Evolutionary conservation across 2,113 vertebrate species (phyloP), one percentile per base, ranked within the genome.

Genomic region (Gambusia affinis): DNA sequence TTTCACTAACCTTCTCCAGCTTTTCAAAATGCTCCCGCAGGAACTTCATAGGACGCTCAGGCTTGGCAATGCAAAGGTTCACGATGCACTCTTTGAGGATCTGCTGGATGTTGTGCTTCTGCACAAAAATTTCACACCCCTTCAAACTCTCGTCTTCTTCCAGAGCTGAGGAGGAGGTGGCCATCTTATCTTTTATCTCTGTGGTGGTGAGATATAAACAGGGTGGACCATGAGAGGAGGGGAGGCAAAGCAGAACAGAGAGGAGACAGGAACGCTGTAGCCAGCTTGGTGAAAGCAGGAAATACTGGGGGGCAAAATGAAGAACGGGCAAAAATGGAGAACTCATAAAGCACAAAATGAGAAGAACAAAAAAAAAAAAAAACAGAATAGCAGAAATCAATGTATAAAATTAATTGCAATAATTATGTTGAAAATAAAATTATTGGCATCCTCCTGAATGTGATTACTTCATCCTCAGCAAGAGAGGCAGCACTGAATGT

Each of bases 71-170:
- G 90, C 98, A 99, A 69, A 99, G 95, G 90, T 96, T 98, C 68
- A 99, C 97, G 54, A 99, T 97, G 90, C 98, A 99, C 87, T 98
- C 97, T 90, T 96, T 97, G 78, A 99, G 93, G 85, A 96, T 96
- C 94, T 98, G 97, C 87, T 98, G 98, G 82, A 98, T 95, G 88
- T 97, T 95, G 87, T 98, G 96, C 82, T 96, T 96, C 93, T 98
- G 98, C 84, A 98, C 97, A 0, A 98, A 99, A 61, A 97, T 94
- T 87, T 99, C 98, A 42, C 98, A 99, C 77, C 96, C 96, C 83
- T 96, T 96, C 93, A 99, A 95, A 85, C 96, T 97, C 89, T 97
- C 98, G 0, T 99, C 97, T 87, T 99, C 98, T 92, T 97, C 96
- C 76, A 94, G 91, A 78, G 87, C 96, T 88, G 95, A 95, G 77